Conservation (phyloP, 23 tunicate genomes). For the Styela plicata region DNA sequence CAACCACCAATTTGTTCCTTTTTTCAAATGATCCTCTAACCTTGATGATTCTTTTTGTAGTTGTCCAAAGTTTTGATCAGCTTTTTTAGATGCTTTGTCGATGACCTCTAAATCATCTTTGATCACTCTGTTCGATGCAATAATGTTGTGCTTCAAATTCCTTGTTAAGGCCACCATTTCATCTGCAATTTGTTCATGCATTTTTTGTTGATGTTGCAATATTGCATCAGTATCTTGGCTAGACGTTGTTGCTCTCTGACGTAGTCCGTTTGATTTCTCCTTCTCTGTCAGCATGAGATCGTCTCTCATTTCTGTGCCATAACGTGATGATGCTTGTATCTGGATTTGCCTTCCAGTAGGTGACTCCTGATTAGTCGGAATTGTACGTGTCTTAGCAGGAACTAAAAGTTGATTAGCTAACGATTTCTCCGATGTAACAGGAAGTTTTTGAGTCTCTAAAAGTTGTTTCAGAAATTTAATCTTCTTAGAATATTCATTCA, state of each 20-base stretch:
- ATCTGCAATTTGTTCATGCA: slow-evolving; percentile 75
- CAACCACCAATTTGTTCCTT: slow-evolving; percentile 90
- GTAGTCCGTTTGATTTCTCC: slow-evolving; percentile 12
- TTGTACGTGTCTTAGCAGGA: slow-evolving; percentile 35
- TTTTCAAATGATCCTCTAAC: slow-evolving; percentile 58
- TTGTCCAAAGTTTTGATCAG: slow-evolving; percentile 35
- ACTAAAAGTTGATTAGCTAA: slow-evolving; percentile 29
- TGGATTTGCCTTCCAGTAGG: slow-evolving; percentile 62
- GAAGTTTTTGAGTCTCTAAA: slow-evolving; percentile 24
- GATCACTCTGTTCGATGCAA: slow-evolving; percentile 62
- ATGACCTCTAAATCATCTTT: slow-evolving; percentile 60
- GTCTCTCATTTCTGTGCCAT: slow-evolving; percentile 40
- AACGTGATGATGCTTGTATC: slow-evolving; percentile 40
- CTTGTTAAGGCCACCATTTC: slow-evolving; percentile 66
- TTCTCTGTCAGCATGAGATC: slow-evolving; percentile 44
- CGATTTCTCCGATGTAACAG: slow-evolving; percentile 38
- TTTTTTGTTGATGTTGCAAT: slow-evolving; percentile 52
- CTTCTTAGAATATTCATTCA: slow-evolving; percentile 53
- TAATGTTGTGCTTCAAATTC: slow-evolving; percentile 65
- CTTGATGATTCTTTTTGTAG: slow-evolving; percentile 66
- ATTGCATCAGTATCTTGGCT: background rate
- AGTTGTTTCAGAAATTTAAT: slow-evolving; percentile 52
- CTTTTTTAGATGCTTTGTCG: slow-evolving; percentile 40
- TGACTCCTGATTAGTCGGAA: slow-evolving; percentile 24
- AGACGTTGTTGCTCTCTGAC: background rate